A percentile compares a stretch with the other conserved stretches of the same genome.
Evolutionary conservation across 1,140 invertebrate genomes (phyloP).

Genomic region (Drosophila elegans): DNA sequence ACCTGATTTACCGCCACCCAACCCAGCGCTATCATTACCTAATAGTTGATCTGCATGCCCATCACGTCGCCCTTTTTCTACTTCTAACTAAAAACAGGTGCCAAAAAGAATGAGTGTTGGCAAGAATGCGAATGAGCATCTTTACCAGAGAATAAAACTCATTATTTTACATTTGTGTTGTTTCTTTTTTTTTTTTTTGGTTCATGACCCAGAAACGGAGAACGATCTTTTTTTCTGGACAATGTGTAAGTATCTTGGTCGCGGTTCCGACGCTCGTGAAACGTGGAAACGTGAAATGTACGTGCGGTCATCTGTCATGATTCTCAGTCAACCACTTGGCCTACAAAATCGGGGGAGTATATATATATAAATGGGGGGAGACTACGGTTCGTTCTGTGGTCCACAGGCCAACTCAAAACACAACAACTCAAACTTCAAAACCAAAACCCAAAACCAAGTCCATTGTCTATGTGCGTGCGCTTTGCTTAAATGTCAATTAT

Average conservation of each 20-base stretch:
- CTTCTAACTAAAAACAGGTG: slow-evolving; percentile 39
- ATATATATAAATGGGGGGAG: background rate
- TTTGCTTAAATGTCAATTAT: slow-evolving; percentile 83
- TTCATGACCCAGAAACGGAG: slow-evolving; percentile 77
- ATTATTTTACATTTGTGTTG: slow-evolving; percentile 73
- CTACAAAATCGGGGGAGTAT: slow-evolving; percentile 50
- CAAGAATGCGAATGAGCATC: slow-evolving; percentile 20
- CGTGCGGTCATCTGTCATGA: slow-evolving; percentile 82
- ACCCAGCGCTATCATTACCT: background rate
- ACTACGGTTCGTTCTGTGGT: slow-evolving; percentile 10
- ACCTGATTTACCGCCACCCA: background rate
- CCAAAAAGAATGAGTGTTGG: slow-evolving; percentile 7
- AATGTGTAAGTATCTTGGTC: slow-evolving; percentile 38
- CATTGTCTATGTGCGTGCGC: slow-evolving; percentile 77
- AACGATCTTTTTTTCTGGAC: slow-evolving; percentile 28
- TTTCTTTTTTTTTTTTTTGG: slow-evolving; percentile 35
- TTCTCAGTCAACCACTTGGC: slow-evolving; percentile 59
- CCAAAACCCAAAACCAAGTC: slow-evolving; percentile 13
- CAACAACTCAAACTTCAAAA: background rate
- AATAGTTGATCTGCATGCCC: slow-evolving; percentile 39
- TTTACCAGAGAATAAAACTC: slow-evolving; percentile 48
- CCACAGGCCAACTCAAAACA: background rate
- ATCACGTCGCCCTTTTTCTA: slow-evolving; percentile 51
- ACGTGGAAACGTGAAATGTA: slow-evolving; percentile 65
- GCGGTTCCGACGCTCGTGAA: slow-evolving; percentile 20